Conservation (phyloP, 2,113 vertebrate species). For the Labeo catla region DNA sequence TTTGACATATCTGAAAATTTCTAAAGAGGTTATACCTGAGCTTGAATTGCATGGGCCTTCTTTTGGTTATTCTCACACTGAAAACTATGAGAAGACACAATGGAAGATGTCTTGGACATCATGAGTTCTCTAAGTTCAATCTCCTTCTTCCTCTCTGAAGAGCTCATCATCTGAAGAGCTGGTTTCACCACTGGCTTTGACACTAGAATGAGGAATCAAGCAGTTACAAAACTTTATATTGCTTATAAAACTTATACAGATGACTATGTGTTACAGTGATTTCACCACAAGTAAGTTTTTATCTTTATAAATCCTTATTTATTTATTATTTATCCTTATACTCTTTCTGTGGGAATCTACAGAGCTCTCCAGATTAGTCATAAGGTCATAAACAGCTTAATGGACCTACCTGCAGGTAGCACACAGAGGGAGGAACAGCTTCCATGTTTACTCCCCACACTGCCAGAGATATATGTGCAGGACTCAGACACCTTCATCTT, state of each 20-base stretch:
- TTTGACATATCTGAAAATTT: neutral
- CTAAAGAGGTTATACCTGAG: neutral
- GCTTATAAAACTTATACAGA: neutral
- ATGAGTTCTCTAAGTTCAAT: slow-evolving; percentile 48
- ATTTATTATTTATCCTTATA: no score
- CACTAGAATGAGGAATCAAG: slow-evolving; percentile 68
- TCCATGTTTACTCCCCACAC: slow-evolving; percentile 55
- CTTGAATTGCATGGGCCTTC: slow-evolving; percentile 56
- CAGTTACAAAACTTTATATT: neutral
- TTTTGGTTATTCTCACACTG: slow-evolving; percentile 38
- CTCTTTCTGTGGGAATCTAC: neutral
- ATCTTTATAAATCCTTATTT: no score
- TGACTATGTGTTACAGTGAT: neutral
- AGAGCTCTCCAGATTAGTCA: neutral
- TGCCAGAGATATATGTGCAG: slow-evolving; percentile 73
- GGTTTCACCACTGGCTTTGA: slow-evolving; percentile 74
- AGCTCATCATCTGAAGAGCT: slow-evolving; percentile 77
- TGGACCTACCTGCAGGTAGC: slow-evolving; percentile 63
- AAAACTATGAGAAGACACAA: slow-evolving; percentile 19
- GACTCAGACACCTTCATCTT: slow-evolving; percentile 88
- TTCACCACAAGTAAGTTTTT: neutral
- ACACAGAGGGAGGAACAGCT: slow-evolving; percentile 57
- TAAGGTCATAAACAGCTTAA: neutral
- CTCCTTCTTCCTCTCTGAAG: slow-evolving; percentile 64
- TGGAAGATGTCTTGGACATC: slow-evolving; percentile 51